Base-by-base conservation (phyloP, 2,113 vertebrate species). In the Bombycilla garrulus region DNA sequence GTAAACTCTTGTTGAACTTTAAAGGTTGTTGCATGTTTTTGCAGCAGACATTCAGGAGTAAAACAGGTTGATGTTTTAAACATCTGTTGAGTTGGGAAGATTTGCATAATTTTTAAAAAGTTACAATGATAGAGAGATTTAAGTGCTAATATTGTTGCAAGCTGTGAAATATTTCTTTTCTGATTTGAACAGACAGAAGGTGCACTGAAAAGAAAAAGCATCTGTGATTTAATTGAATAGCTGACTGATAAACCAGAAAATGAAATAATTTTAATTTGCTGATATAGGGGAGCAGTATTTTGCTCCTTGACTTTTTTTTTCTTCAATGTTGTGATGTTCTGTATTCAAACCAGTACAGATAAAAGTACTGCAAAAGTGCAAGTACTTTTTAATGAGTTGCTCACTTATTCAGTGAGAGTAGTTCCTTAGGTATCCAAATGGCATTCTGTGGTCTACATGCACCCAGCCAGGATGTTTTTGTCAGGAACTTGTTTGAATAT, bases 21-120 rank as follows among this genome's bases (percentile, higher is more conserved):
- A 33, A 13, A 62, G 31, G 22, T n/a, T 71, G 35, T 48, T 78
- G 18, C 23, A 1, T 76, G 29, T 53, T 86, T 92, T 73, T 38
- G 57, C 72, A 91, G n/a, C 23, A 47, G 26, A 6, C 12, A 12
- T 74, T 69, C 6, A 17, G 17, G 33, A 48, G 16, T 82, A 58
- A 53, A 66, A 40, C 44, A 53, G 28, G 8, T 44, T 21, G 9
- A 29, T 51, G 12, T 31, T 69, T 53, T 71, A 38, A 83, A 92
- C 86, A 28, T 62, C 9, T 14, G 15, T 65, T 21, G 17, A 73
- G 22, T 36, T 81, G 26, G 26, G 15, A 89, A 36, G 16, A 42
- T 67, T 42, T 64, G 24, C 11, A 6, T 29, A 44, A 65, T 57
- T 31, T 0, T 0, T 3, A 66, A 50, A 21, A 35, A 20, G 5